Evolutionary conservation across 1,140 invertebrate species (phyloP), one percentile per base, ranked within the genome.

Genomic region (Chelonus insularis): DNA sequence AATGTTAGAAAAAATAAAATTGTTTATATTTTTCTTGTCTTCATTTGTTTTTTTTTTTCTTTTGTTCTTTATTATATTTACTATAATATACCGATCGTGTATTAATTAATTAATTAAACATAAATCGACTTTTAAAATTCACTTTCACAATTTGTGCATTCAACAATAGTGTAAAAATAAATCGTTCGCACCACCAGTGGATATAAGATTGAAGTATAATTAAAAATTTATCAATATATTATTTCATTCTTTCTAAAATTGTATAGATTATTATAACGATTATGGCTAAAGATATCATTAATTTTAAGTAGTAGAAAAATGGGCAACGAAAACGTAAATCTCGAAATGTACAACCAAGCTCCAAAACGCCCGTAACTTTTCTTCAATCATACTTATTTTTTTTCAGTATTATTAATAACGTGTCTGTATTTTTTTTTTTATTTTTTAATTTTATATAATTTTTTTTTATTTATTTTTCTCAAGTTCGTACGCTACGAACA

Each of bases 291-390:
- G 3, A 58, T 57, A 23, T n/a, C n/a, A n/a, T n/a, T n/a, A n/a
- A n/a, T n/a, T n/a, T n/a, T n/a, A 34, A 16, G 8, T 29, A 8
- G 20, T 32, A 62, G 60, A 62, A 63, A 60, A 66, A 69, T 67
- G 60, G 45, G 54, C 65, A 70, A 72, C 66, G 47, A 52, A 60
- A 71, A 68, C 60, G 48, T 68, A 69, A 67, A 68, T 67, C 55
- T 67, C 57, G 59, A 70, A 71, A 67, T 55, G 37, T 57, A 56
- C 50, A 62, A 60, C 51, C 57, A 58, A 67, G 64, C 58, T 43
- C 56, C 60, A 67, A 66, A 62, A 47, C 56, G 34, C 16, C 61
- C 52, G 54, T 60, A 56, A 66, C 56, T 60, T 48, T 41, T 68
- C 41, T 52, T n/a, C n/a, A n/a, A 61, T 59, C 52, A 57, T 60